Evolutionary conservation across 2,888 invertebrate species (phyloP).

Genomic region (Exephanes ischioxanthus): DNA sequence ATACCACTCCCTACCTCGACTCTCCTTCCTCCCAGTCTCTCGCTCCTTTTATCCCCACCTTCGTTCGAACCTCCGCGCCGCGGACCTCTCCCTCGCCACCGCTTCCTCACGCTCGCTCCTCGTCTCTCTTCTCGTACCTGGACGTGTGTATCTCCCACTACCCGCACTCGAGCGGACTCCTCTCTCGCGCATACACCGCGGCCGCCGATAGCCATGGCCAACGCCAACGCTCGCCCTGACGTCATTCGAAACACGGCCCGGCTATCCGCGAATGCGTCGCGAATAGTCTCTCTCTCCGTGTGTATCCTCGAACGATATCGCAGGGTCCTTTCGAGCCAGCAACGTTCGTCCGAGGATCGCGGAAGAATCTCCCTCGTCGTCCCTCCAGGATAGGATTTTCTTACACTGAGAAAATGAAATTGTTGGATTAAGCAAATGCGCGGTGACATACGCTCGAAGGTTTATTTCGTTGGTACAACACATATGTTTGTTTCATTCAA

Average conservation of each 20-base stretch:
- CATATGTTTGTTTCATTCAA: too few relatives aligned
- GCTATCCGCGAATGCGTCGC: conserved; percentile 42
- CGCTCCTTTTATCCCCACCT: conserved; percentile 56
- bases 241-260: conserved; percentile 71
- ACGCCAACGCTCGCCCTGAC: conserved; percentile 78
- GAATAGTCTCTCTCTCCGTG: neutral
- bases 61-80: neutral
- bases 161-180: neutral
- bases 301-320: neutral
- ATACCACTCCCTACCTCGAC: conserved; percentile 47
- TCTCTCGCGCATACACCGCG: conserved; percentile 42
- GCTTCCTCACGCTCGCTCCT: neutral
- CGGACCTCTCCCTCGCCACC: conserved; percentile 2
- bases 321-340: neutral
- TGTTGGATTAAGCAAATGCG: too few relatives aligned
- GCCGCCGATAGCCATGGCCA: conserved; percentile 74
- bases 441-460: too few relatives aligned
- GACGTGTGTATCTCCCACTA: conserved; percentile 34
- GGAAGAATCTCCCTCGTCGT: conserved; percentile 8
- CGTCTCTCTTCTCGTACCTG: neutral
- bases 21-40: conserved; percentile 36
- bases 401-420: too few relatives aligned
- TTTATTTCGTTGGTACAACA: too few relatives aligned
- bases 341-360: conserved; percentile 4
- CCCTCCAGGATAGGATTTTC: neutral